A percentile compares a stretch with the other conserved stretches of the same genome.
Conservation (phyloP, 2,113 vertebrate species). For the Malurus alboscapulatus region DNA sequence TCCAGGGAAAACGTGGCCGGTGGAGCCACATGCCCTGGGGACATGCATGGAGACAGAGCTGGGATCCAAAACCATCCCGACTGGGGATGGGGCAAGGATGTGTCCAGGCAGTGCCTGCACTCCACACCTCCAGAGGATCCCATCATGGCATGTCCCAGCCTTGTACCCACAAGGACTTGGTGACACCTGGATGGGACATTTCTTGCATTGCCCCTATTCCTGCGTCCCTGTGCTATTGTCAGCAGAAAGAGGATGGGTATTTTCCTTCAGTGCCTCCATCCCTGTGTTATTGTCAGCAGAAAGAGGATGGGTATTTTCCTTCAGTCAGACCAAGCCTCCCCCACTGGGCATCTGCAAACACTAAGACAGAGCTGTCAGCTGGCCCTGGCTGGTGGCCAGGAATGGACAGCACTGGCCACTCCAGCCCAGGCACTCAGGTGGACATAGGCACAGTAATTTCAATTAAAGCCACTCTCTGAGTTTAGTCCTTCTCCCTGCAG, state of each 20-base stretch:
- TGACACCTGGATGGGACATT: neutral
- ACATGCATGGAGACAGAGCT: accelerated
- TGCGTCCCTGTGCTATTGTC: accelerated
- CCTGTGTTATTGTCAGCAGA: neutral
- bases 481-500: neutral
- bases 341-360: neutral
- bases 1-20: neutral
- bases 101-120: neutral
- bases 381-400: neutral
- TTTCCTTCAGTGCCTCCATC: neutral
- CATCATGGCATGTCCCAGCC: accelerated
- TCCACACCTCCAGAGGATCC: neutral
- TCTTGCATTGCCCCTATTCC: neutral
- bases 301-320: neutral
- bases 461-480: neutral
- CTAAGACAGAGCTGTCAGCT: neutral
- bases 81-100: accelerated
- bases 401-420: neutral
- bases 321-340: neutral
- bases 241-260: neutral
- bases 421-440: neutral
- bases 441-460: neutral
- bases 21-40: neutral
- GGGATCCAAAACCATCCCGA: neutral
- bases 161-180: neutral